phyloP scores from a whole-genome alignment of 2,113 vertebrate genomes.

The Struthio camelus region DNA sequence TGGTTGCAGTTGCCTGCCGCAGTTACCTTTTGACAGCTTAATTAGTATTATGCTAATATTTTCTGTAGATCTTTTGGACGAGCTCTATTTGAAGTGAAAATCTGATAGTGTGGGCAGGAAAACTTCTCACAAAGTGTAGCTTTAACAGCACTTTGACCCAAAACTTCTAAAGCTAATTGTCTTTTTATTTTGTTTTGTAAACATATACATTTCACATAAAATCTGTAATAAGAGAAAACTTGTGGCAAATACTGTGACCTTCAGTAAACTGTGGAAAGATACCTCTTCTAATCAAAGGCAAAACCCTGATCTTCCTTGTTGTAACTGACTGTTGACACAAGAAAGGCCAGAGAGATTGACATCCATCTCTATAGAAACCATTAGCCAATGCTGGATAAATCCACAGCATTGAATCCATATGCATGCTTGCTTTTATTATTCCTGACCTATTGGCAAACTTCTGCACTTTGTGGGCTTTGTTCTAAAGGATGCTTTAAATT shows the following conservation, averaged over 20 bases:
- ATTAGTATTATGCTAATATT: constrained; percentile 69
- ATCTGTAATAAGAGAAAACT: constrained; percentile 78
- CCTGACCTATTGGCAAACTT: constrained; percentile 80
- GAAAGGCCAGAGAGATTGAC: constrained; percentile 87
- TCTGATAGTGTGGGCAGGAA: not conserved
- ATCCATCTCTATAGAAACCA: constrained; percentile 87
- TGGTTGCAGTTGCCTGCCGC: constrained; percentile 1
- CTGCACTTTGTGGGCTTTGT: constrained; percentile 80
- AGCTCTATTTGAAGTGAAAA: constrained; percentile 49
- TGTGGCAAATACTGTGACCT: constrained; percentile 81
- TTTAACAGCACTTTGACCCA: constrained; percentile 42
- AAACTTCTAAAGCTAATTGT: constrained; percentile 66
- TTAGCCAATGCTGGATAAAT: constrained; percentile 80
- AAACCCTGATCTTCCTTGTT: constrained; percentile 83
- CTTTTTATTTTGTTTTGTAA: constrained; percentile 63
- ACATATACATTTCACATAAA: constrained; percentile 70
- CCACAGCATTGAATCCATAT: constrained; percentile 84
- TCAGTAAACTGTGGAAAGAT: constrained; percentile 83
- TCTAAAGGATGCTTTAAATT: constrained; percentile 79
- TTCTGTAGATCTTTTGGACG: constrained; percentile 52
- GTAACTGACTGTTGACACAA: constrained; percentile 86
- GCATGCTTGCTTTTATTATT: constrained; percentile 83
- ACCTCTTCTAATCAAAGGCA: constrained; percentile 85
- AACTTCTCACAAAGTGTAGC: constrained; percentile 39
- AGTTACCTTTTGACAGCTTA: constrained; percentile 68